Evolutionary conservation across 2,797 vertebrate genomes (phyloP).

Genomic region (Octomys mimax): DNA sequence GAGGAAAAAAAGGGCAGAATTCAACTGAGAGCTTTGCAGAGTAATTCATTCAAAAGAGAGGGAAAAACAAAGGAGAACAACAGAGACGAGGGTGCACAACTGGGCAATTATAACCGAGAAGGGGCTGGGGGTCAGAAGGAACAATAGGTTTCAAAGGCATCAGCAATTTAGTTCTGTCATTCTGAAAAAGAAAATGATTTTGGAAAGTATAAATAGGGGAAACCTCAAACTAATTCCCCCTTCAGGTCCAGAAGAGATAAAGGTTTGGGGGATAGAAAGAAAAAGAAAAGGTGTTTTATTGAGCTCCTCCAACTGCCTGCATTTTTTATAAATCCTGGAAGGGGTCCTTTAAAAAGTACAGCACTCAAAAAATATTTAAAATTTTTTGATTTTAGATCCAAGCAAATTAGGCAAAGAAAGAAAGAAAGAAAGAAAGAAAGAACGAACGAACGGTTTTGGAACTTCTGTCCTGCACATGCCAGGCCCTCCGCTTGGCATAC

Average conservation of each 20-base stretch:
- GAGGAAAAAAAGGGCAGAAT: conserved; percentile 34
- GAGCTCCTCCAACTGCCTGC: background rate
- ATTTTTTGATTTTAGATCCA: background rate
- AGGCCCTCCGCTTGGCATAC: background rate
- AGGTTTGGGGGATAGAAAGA: too few relatives aligned
- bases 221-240: background rate
- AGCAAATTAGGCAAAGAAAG: background rate
- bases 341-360: background rate
- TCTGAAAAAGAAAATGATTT: conserved; percentile 24
- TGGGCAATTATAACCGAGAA: background rate
- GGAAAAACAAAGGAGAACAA: background rate
- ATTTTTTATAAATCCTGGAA: background rate
- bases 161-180: conserved; percentile 36
- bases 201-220: background rate
- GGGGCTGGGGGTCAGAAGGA: conserved; percentile 21
- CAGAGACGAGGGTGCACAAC: background rate
- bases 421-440: background rate
- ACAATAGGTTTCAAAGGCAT: background rate
- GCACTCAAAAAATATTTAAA: background rate
- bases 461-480: background rate
- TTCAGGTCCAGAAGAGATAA: conserved; percentile 41
- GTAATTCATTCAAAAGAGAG: conserved; percentile 35
- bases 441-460: background rate
- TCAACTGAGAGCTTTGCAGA: conserved; percentile 56
- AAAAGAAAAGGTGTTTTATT: background rate